Evolutionary conservation across 2,888 invertebrate genomes (phyloP), one percentile per base, ranked within the genome.

Genomic region (Brachyptera risi): DNA sequence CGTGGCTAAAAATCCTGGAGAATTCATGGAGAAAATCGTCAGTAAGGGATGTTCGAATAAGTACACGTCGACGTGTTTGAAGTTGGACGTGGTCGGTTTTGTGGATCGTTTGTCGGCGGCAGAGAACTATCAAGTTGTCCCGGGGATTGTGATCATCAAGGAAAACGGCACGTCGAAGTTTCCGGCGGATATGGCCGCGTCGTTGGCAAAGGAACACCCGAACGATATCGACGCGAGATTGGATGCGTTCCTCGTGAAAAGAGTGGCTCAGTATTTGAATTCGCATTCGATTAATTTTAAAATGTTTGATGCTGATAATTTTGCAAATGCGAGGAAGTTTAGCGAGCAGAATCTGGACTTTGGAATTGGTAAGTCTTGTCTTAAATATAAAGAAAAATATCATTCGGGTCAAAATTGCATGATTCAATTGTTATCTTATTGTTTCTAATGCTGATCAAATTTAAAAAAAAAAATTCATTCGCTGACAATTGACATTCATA

Each of bases 61-160:
- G 0, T 83, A 86, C 69, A 88, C 85, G 71, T 79, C 86, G 23
- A 87, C 88, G 71, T 92, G 92, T 70, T 75, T 91, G 38, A 92
- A 91, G 71, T 77, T 91, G 64, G 90, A 90, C 69, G 83, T 88
- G 49, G 82, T 90, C 1, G 86, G 87, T 3, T 84, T 90, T 69
- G 79, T 92, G 65, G 90, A 91, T 71, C 84, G 85, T 51, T 71
- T 91, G 31, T 83, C 86, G 67, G 86, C 87, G 70, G 82, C 85
- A 68, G 84, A 87, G 72, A 66, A 66, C 26, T 80, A 88, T 3
- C 81, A 79, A 64, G 79, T 92, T 11, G 70, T 89, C 7, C 87
- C 90, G 0, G 91, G 91, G 64, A 80, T 92, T 1, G 85, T 85
- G 67, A 80, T 92, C 21, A 83, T 90, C 38, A 84, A 85, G 65